Base-by-base conservation (phyloP, 1,140 invertebrate genomes). In the Eriosoma lanigerum region DNA sequence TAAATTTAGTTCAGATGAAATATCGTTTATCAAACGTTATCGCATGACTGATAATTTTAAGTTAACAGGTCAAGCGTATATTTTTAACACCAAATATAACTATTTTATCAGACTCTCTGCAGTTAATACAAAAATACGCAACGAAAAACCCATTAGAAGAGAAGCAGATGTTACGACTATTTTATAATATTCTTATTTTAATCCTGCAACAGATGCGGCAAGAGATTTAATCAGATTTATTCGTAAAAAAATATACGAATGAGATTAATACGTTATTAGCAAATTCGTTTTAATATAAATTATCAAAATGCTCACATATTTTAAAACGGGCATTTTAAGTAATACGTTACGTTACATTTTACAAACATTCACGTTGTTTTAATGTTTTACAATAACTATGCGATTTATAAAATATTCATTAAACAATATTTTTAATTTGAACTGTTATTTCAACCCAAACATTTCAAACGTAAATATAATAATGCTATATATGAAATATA, bases 131-230 rank as follows among this genome's bases (percentile, higher is more conserved):
- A 58, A 76, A 76, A 60, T 29, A 76, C n/a, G 56, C 38, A 21
- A 44, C 73, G 15, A 21, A 76, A 60, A 75, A 70, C 13, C 32
- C 73, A 76, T 76, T 60, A 60, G 26, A 44, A 10, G 21, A 46
- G 54, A 60, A 46, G 54, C 73, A 76, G 73, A 76, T 76, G 73
- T 76, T 76, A 60, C 38, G 38, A 56, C 72, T 58, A 12, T 60
- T 46, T 46, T 46, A 46, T 76, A 60, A 72, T 76, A 60, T 58
- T 46, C 46, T 58, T n/a, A 46, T 76, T 76, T 76, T 48, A 75
- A 38, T 75, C 38, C 10, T 21, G 32, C 19, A 38, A 54, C 52
- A 56, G 52, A 70, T 70, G 66, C 32, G 32, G 46, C 26, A 32
- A 50, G 3, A 70, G 13, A 70, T 70, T 48, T 50, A 50, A 70